Evolutionary conservation across 2,888 invertebrate genomes (phyloP).

Genomic region (Drosophila vallismaia): DNA sequence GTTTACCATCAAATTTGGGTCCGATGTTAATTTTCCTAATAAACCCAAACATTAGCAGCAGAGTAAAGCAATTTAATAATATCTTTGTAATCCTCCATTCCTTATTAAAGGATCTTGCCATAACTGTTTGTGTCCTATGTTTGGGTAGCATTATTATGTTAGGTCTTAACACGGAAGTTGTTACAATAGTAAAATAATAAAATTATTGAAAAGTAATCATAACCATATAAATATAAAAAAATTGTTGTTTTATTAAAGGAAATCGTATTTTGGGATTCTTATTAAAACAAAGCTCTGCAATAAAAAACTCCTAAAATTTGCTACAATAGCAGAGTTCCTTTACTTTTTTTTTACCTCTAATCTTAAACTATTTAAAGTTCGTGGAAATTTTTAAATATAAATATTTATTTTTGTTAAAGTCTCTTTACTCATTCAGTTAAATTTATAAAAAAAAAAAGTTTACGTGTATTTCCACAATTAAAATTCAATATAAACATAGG

Average conservation of each 20-base stretch:
- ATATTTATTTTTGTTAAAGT: too few species aligned
- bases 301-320: too few species aligned
- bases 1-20: slow-evolving; percentile 1
- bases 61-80: slow-evolving; percentile 28
- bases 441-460: too few species aligned
- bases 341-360: too few species aligned
- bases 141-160: slow-evolving; percentile 21
- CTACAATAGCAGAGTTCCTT: too few species aligned
- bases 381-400: too few species aligned
- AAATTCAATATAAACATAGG: not conserved
- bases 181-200: slow-evolving; percentile 17
- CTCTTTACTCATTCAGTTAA: too few species aligned
- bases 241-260: not conserved
- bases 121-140: slow-evolving; percentile 29
- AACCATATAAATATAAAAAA: not conserved
- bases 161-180: slow-evolving; percentile 3
- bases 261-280: not conserved
- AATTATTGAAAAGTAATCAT: not conserved
- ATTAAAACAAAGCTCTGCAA: not conserved
- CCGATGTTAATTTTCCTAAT: slow-evolving; percentile 21
- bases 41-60: slow-evolving; percentile 7
- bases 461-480: too few species aligned
- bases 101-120: slow-evolving; percentile 19
- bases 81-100: slow-evolving; percentile 31
- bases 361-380: too few species aligned